Conservation (phyloP, 2,113 vertebrate species). For the Seriola quinqueradiata region DNA sequence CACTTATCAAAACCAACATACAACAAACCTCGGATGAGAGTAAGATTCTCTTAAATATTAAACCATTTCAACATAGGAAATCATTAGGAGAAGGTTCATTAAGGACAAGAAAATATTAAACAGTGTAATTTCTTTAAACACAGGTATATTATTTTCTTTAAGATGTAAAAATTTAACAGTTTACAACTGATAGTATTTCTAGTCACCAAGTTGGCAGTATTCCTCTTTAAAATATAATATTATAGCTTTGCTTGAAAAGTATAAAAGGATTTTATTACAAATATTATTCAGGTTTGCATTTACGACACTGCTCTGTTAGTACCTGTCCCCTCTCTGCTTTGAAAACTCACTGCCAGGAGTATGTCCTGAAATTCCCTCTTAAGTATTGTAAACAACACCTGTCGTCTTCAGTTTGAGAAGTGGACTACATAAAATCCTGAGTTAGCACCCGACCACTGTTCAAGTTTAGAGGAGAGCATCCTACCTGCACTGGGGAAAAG, state of each 20-base stretch:
- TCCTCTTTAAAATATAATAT: neutral
- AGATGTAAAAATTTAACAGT: neutral
- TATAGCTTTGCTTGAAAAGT: neutral
- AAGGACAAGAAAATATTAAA: neutral
- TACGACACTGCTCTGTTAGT: neutral
- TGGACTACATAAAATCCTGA: neutral
- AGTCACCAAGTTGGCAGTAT: neutral
- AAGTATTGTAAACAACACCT: neutral
- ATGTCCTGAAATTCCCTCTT: neutral
- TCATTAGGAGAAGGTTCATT: neutral
- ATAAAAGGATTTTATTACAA: neutral
- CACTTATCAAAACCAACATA: neutral
- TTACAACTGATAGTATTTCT: neutral
- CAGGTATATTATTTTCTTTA: no score
- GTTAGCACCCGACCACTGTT: neutral
- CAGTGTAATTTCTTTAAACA: neutral
- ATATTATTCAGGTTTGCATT: neutral
- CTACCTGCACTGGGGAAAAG: constrained; percentile 85
- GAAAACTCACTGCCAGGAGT: neutral
- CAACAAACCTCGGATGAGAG: neutral
- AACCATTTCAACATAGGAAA: neutral
- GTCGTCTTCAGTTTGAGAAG: neutral
- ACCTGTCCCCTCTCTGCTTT: neutral
- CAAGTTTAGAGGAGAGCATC: constrained; percentile 7
- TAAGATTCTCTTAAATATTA: neutral